Evolutionary conservation across 2,113 vertebrate genomes (phyloP).

Genomic region (Nesospiza acunhae): DNA sequence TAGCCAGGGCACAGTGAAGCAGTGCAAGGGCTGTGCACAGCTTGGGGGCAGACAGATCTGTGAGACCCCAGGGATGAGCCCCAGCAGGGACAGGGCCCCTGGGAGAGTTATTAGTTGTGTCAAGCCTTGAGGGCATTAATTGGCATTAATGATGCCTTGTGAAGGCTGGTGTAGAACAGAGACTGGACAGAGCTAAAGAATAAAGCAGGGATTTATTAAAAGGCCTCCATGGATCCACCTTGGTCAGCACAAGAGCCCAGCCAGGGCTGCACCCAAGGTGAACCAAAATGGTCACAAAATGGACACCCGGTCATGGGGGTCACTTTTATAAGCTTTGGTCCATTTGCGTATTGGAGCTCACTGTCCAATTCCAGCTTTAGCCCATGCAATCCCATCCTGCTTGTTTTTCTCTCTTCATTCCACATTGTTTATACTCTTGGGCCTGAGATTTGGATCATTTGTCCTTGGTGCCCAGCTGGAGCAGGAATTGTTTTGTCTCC

Average conservation of each 20-base stretch:
- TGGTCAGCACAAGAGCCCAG: neutral
- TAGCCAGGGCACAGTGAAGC: neutral
- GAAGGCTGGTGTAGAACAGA: neutral
- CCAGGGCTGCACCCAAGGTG: neutral
- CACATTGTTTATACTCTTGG: neutral
- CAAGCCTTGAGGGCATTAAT: neutral
- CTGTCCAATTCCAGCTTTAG: fast-evolving
- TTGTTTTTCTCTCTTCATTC: neutral
- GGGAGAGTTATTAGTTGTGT: neutral
- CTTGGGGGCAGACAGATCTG: fast-evolving
- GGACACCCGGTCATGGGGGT: fast-evolving
- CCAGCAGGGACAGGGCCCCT: neutral
- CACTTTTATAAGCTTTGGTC: neutral
- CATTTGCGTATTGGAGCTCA: neutral
- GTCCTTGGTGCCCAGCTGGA: neutral
- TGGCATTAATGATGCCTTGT: neutral
- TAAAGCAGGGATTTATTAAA: neutral
- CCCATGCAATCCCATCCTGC: neutral
- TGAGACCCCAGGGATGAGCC: neutral
- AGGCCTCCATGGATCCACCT: neutral
- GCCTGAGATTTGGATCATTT: neutral
- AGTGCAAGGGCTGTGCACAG: neutral
- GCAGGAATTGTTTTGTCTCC: neutral
- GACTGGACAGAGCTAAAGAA: neutral
- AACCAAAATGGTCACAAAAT: neutral